A percentile compares a stretch with the other conserved stretches of the same genome.
Conservation (phyloP, 2,113 vertebrate species). For the Chaenocephalus aceratus region DNA sequence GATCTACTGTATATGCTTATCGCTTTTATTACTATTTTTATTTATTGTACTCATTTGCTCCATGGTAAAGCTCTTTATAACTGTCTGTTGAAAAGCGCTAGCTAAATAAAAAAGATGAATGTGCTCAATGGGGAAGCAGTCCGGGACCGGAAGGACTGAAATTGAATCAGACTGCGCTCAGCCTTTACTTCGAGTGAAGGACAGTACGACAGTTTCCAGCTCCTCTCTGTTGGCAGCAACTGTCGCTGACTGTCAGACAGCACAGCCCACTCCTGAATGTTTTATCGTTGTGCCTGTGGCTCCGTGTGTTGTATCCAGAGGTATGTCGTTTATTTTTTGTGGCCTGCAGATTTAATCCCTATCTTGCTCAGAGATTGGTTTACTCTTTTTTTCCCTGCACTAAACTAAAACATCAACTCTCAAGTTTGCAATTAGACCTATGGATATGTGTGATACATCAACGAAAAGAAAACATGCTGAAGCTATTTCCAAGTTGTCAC, state of each 20-base stretch:
- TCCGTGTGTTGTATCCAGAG: constrained; percentile 39
- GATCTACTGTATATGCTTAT: constrained; percentile 12
- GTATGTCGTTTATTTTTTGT: constrained; percentile 47
- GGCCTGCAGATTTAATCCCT: constrained; percentile 49
- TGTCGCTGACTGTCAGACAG: constrained; percentile 55
- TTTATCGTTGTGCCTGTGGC: constrained; percentile 53
- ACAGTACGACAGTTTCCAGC: constrained; percentile 32
- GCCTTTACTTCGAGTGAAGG: constrained; percentile 44
- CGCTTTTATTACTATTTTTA: constrained; percentile 10
- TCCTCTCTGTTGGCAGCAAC: constrained; percentile 42
- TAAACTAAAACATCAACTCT: neutral
- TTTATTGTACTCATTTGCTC: constrained; percentile 30
- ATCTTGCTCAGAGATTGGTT: constrained; percentile 24
- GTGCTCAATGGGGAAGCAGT: neutral
- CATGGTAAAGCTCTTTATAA: constrained; percentile 10
- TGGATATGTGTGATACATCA: neutral
- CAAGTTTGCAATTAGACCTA: neutral
- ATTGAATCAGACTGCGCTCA: constrained; percentile 34
- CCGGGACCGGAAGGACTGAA: constrained; percentile 17
- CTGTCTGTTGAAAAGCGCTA: constrained; percentile 15
- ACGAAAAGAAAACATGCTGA: neutral
- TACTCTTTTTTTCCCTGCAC: constrained; percentile 6
- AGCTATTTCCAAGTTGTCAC: neutral
- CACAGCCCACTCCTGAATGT: constrained; percentile 53
- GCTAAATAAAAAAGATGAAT: constrained; percentile 53